Base-by-base conservation (phyloP, 2,797 vertebrate species). In the Bradypodion ventrale region DNA sequence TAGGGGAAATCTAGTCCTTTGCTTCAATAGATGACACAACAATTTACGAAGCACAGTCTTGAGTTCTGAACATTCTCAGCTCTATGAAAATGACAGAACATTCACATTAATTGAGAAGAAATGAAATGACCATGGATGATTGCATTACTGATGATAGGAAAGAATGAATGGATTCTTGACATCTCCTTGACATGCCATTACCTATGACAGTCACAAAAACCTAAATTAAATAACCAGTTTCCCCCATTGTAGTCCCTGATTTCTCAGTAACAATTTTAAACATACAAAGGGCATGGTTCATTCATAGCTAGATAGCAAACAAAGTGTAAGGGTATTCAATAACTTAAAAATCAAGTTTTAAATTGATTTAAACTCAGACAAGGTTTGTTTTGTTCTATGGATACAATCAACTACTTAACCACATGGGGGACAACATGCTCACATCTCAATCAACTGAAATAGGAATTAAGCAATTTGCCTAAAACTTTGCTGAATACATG, bases 401-500 rank as follows among this genome's bases (percentile, higher is more conserved):
- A 89, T 0, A 0, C 85, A 82, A 91, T 52, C 35, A 90, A 88
- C 65, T 68, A 87, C 29, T 83, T 87, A 90, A 87, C 65, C 68
- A 87, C 29, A 84, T 87, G 78, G 83, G 92, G 83, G 83, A 89
- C 37, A 77, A 85, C 35, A 83, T 85, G 80, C 83, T 90, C 83
- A 78, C 88, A 3, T 44, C 10, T 75, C 27, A 56, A 77, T 83
- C 0, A 0, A 52, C 8, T 68, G 89, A 80, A 85, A 88, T 3
- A 46, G 80, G 68, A 62, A 90, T 77, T 88, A 86, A 65, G 44
- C 7, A 87, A 25, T 16, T 10, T 42, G 37, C 21, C 35, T 25
- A 70, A 70, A 70, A 40, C 68, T 25, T 42, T 42, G 37, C 37
- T 70, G 21, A 70, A 42, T 32, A 19, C 16, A 68, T 68, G 35